Base-by-base conservation (phyloP, 2,888 invertebrate species). In the Leptinotarsa peninsularis region DNA sequence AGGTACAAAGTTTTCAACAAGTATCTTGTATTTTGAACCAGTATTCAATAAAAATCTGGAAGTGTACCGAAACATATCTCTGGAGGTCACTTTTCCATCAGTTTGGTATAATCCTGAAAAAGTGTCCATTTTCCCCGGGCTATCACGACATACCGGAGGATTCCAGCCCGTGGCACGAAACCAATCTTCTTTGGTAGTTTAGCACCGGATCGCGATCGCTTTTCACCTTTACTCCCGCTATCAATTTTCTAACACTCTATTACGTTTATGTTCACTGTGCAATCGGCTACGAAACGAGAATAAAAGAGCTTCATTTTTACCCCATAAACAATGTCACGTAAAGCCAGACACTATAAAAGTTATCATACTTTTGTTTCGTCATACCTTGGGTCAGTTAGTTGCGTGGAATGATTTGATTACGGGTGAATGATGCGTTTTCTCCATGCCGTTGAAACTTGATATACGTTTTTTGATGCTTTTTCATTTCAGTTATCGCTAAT, bases 211-310 rank as follows among this genome's bases (percentile, higher is more conserved):
- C 84, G 80, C 82, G 83, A 84, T 84, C 85, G 84, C 84, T 85
- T 85, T 85, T 85, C 86, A 86, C 86, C 85, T 86, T 86, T 85
- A 82, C 82, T 84, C 83, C 80, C 75, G 83, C 85, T 84, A 86
- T 86, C 86, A 86, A 86, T 86, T 85, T 84, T 82, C 83, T 79
- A 82, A 83, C 83, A 84, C 82, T 85, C 86, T 85, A 85, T 86
- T 85, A 85, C 85, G 84, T 85, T 85, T 84, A 84, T 82, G 84
- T 84, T 83, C 83, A 78, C 73, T 78, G 80, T 78, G 82, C 84
- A 84, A 85, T 85, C 84, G 85, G 81, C 82, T 82, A 68, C 79
- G 81, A 81, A 84, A 84, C 83, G 83, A 79, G 85, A 81, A 85
- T 85, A 84, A 85, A 85, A 83, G 84, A 82, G 85, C 82, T 84